Conservation (phyloP, 2,113 vertebrate species). For the Mustela nigripes region DNA sequence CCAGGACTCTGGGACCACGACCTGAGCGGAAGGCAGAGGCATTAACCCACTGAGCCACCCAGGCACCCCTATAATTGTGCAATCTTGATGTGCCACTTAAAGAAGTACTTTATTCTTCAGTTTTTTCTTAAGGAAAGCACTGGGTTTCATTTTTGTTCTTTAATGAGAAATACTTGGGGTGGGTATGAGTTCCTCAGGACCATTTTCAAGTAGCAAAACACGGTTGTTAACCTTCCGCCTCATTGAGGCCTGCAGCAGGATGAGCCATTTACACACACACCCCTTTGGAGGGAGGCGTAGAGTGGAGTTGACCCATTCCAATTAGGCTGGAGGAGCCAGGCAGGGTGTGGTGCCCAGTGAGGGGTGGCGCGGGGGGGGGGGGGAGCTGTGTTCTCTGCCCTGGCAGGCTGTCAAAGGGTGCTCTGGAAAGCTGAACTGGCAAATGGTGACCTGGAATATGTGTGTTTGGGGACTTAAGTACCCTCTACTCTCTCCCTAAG, state of each 20-base stretch:
- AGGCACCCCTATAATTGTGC: not conserved
- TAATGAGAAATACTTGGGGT: constrained; percentile 18
- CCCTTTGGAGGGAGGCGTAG: not conserved
- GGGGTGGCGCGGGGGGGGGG: not conserved
- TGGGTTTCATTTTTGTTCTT: constrained; percentile 29
- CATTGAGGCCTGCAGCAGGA: not conserved
- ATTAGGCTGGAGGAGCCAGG: not conserved
- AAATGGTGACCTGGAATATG: not conserved
- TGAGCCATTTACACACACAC: not conserved
- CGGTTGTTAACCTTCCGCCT: not conserved
- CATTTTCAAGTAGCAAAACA: not conserved
- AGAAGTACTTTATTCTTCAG: constrained; percentile 18
- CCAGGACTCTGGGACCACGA: too few relatives aligned
- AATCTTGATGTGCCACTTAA: not conserved
- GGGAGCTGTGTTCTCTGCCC: not conserved
- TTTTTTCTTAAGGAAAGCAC: constrained; percentile 36
- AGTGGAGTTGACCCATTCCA: not conserved
- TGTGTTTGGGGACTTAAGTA: not conserved
- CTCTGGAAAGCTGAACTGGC: not conserved
- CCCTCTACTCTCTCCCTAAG: not conserved
- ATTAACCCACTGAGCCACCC: too few relatives aligned
- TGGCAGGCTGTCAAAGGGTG: not conserved
- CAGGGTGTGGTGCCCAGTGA: not conserved
- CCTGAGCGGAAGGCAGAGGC: too few relatives aligned
- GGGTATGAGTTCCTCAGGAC: not conserved